Conservation (phyloP, 37 sponge, comb jelly and placozoan species). For the Beroe forskalii region DNA sequence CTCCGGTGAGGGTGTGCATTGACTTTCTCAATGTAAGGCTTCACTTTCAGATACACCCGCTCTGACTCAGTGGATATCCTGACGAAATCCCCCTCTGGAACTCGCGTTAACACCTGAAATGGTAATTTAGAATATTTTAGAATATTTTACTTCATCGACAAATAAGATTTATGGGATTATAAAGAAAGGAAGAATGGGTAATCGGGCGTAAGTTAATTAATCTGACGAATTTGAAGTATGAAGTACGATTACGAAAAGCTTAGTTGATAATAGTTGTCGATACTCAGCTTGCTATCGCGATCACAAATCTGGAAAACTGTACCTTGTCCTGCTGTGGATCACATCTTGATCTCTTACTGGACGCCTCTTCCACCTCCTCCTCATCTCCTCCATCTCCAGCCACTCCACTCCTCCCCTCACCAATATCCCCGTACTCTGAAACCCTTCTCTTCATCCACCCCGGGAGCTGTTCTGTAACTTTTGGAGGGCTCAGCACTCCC, state of each 20-base stretch:
- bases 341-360: constrained; percentile 1
- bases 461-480: constrained; percentile 12
- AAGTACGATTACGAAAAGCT: too few relatives aligned
- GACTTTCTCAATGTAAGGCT: background rate
- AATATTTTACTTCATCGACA: too few relatives aligned
- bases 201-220: too few relatives aligned
- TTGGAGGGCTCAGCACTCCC: background rate
- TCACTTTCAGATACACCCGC: constrained; percentile 23
- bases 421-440: too few relatives aligned
- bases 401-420: background rate
- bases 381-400: background rate
- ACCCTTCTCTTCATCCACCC: too few relatives aligned
- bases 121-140: too few relatives aligned
- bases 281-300: too few relatives aligned
- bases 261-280: too few relatives aligned
- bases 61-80: background rate
- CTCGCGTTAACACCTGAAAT: constrained; percentile 29
- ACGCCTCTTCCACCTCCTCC: background rate
- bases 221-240: too few relatives aligned
- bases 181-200: too few relatives aligned
- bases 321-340: constrained; percentile 41
- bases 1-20: background rate
- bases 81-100: constrained; percentile 50
- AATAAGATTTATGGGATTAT: too few relatives aligned
- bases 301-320: too few relatives aligned